These are phyloP conservation scores for Drosophila miranda DNA, from an alignment of 1,140 invertebrate genomes.

Conservation along the genomic window DNA sequence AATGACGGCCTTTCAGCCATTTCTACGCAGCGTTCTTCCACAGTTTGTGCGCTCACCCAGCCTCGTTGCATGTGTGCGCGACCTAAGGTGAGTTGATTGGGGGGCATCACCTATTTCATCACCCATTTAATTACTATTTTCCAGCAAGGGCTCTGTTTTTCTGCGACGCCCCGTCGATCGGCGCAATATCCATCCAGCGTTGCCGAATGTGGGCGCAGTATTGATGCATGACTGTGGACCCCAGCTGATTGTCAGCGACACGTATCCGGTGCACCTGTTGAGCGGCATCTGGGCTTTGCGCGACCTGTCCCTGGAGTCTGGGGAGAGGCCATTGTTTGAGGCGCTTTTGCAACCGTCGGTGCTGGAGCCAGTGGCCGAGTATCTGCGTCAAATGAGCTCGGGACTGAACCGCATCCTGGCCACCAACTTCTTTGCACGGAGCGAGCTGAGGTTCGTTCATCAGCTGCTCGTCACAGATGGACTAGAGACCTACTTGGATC, in stretches of 20 bases:
- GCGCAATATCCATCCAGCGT: constrained; percentile 59
- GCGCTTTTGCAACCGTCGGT: constrained; percentile 56
- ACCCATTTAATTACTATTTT: constrained; percentile 47
- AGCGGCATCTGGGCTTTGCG: constrained; percentile 63
- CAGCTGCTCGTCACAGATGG: constrained; percentile 64
- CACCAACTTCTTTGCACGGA: constrained; percentile 74
- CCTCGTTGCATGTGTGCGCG: constrained; percentile 54
- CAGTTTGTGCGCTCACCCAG: constrained; percentile 60
- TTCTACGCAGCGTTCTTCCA: constrained; percentile 59
- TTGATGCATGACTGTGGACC: constrained; percentile 66
- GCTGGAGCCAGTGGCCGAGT: constrained; percentile 58
- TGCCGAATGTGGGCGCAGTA: constrained; percentile 77
- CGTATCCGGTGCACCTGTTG: constrained; percentile 71
- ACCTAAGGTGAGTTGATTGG: constrained; percentile 56
- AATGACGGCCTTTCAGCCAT: constrained; percentile 38
- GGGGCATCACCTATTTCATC: constrained; percentile 8
- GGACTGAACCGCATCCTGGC: constrained; percentile 59
- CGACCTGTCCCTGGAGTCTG: constrained; percentile 37
- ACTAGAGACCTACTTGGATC: constrained; percentile 57
- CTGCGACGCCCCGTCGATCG: constrained; percentile 59
- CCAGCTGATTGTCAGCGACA: constrained; percentile 69
- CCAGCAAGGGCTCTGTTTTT: constrained; percentile 66
- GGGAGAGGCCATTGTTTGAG: constrained; percentile 37
- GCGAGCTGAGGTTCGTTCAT: constrained; percentile 68
- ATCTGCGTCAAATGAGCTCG: constrained; percentile 45